Conservation (phyloP, 2,797 vertebrate genomes). For the Urocyon cinereoargenteus region DNA sequence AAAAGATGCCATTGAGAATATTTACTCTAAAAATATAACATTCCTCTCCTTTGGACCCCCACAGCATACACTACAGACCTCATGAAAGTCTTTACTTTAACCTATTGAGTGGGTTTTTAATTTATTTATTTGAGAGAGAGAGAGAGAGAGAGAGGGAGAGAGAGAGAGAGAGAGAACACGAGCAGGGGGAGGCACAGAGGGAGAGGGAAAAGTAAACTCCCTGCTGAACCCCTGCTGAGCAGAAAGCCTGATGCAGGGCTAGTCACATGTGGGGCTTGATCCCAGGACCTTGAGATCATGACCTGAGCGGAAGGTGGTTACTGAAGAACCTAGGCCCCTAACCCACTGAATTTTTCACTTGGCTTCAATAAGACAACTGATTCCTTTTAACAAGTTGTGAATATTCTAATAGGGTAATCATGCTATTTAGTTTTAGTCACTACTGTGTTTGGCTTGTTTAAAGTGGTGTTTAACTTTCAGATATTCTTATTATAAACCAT, state of each 20-base stretch:
- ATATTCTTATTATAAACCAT: background rate
- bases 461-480: background rate
- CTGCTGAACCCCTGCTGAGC: background rate
- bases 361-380: background rate
- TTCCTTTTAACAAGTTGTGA: background rate
- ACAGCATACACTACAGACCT: background rate
- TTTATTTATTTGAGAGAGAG: background rate
- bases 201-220: background rate
- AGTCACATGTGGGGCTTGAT: background rate
- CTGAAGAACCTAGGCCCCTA: background rate
- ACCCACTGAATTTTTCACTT: background rate
- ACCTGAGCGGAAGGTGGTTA: background rate
- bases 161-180: background rate
- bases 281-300: background rate
- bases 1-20: conserved; percentile 27
- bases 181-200: background rate
- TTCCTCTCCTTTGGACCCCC: background rate
- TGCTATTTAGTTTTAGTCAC: background rate
- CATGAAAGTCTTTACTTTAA: background rate
- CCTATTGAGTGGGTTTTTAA: background rate
- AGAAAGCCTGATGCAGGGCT: background rate
- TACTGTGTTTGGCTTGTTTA: background rate
- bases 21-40: background rate
- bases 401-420: background rate
- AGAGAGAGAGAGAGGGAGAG: background rate